Conservation (phyloP, 2,888 invertebrate genomes). For the Andrena dorsata region DNA sequence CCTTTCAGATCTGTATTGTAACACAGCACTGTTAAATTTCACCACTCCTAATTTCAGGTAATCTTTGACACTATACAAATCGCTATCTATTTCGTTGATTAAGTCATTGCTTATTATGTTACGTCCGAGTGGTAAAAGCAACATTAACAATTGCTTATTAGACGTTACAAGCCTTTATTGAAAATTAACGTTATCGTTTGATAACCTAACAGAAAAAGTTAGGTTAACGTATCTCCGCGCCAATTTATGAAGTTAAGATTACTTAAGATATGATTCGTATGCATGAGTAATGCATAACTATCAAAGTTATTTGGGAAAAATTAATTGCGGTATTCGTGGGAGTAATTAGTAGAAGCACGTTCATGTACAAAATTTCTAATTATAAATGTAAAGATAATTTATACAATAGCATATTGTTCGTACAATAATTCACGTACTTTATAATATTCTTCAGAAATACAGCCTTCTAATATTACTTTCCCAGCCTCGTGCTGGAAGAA, state of each 20-base stretch:
- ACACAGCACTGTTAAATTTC: not conserved
- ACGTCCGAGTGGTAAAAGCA: not conserved
- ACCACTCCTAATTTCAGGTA: not conserved
- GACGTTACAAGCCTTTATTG: not conserved
- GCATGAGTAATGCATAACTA: not conserved
- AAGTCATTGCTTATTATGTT: not conserved
- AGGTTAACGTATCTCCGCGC: constrained; percentile 47
- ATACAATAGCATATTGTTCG: constrained; percentile 98
- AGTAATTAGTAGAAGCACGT: not conserved
- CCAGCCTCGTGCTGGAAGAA: constrained; percentile 94
- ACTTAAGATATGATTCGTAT: not conserved
- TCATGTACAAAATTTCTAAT: constrained; percentile 50
- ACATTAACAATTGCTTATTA: not conserved
- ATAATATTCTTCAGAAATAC: constrained; percentile 97
- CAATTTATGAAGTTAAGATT: constrained; percentile 27
- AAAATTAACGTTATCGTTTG: constrained; percentile 6
- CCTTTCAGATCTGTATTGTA: not conserved
- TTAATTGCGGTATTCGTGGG: not conserved
- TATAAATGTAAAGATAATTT: constrained; percentile 86
- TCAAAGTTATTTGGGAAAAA: not conserved
- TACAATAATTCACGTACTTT: constrained; percentile 96
- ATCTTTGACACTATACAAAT: not conserved
- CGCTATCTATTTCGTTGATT: not conserved
- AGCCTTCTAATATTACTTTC: constrained; percentile 96
- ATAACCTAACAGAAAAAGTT: constrained; percentile 29